Evolutionary conservation across 2,797 vertebrate species (phyloP), one percentile per base, ranked within the genome.

Genomic region (Anguilla anguilla): DNA sequence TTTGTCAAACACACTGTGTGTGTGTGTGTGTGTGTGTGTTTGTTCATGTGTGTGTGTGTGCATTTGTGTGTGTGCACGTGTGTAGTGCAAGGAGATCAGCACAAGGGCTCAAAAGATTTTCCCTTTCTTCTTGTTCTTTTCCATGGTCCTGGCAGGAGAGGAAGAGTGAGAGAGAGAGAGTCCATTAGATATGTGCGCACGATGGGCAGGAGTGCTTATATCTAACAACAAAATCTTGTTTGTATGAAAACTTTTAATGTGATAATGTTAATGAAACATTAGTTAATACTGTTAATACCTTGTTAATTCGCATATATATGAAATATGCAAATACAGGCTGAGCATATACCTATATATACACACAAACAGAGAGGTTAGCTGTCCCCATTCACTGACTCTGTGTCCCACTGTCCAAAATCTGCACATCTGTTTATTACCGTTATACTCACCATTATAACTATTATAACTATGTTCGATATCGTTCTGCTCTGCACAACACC

Each of bases 71-170:
- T 57, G 10, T 15, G 55, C 13, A 11, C 13, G 55, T 57, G 11
- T 57, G 55, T 57, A 13, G 9, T 51, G 49, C 49, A 51, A 51
- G n/a, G n/a, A 4, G n/a, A 69, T 28, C 67, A 28, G n/a, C 31
- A 9, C 3, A 28, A 39, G 69, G 69, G 28, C 69, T 92, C 95
- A 97, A 89, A 97, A 97, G 93, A 97, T 97, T 83, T 97, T 97
- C 59, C 96, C 96, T 92, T 97, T 97, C 94, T 97, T 97, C 94
- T 96, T 97, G 94, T 97, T 97, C 93, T 97, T 97, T 86, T 97
- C 96, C 96, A 97, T 96, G 13, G 96, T 97, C 93, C 96, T 97
- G 94, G 15, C 77, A 84, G 79, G 88, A 90, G 25, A 90, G 77
- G 90, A 3, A 0, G 51, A 3, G 49, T 51, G 49, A 51, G 49